Evolutionary conservation across 2,888 invertebrate genomes (phyloP).

Genomic region (Luperina nickerlii): DNA sequence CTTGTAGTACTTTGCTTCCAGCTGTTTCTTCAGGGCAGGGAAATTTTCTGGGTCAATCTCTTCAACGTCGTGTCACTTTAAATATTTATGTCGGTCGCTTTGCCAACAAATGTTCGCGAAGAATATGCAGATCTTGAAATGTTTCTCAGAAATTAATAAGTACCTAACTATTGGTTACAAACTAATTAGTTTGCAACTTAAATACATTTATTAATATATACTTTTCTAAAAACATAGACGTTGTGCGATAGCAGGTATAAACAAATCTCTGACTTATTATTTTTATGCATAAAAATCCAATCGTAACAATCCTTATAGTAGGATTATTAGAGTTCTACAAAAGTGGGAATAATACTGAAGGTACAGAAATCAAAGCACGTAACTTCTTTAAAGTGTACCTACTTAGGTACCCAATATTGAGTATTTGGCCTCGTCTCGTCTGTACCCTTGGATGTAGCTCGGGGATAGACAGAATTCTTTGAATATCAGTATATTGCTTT

Average conservation of each 20-base stretch:
- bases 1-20: slow-evolving; percentile 12
- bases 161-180: neutral
- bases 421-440: slow-evolving; percentile 34
- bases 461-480: slow-evolving; percentile 19
- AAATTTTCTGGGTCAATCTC: slow-evolving; percentile 52
- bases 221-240: neutral
- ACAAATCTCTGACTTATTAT: neutral
- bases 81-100: slow-evolving; percentile 10
- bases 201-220: neutral
- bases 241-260: neutral
- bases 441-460: slow-evolving; percentile 25
- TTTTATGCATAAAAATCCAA: neutral
- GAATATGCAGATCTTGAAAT: slow-evolving; percentile 5
- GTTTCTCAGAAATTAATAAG: neutral
- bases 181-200: neutral
- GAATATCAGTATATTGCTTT: slow-evolving; percentile 32
- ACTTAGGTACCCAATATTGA: slow-evolving; percentile 31
- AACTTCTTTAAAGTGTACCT: slow-evolving; percentile 35
- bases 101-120: neutral
- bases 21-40: slow-evolving; percentile 28
- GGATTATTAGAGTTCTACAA: slow-evolving; percentile 20
- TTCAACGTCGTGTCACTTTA: slow-evolving; percentile 18
- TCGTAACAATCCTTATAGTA: neutral
- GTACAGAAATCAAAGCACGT: slow-evolving; percentile 49
- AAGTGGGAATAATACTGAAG: slow-evolving; percentile 30